Evolutionary conservation across 2,888 invertebrate genomes (phyloP), one percentile per base, ranked within the genome.

Genomic region (Phalera bucephala): DNA sequence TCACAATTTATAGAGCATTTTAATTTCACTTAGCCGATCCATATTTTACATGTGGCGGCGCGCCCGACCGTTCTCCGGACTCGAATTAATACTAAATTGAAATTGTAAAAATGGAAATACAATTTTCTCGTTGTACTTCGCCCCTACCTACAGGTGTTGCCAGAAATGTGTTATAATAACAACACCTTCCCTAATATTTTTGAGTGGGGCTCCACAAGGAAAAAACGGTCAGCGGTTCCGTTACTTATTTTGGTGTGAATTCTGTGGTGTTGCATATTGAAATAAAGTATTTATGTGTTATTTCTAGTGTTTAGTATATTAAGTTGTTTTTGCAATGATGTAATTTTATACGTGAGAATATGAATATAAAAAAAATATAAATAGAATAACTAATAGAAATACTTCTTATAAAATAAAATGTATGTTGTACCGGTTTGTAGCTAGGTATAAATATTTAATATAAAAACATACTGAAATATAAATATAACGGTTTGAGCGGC

Each of bases 31-130:
- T 89, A 89, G 88, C 82, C 84, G 84, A 86, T 88, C 87, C 89
- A 89, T 89, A 89, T 89, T 89, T 89, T 89, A 89, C 88, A 87
- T 88, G 89, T 88, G 88, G 87, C 77, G 78, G 85, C 72, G 80
- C 75, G 76, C 82, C 80, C 81, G 75, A 78, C 78, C 84, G 78
- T 76, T 75, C 78, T 68, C 76, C 78, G 79, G 78, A 80, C 84
- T 80, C 80, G 82, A 87, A 89, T 89, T 89, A 89, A 88, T 88
- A 88, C 89, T 83, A 88, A 88, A 89, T 88, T 89, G 88, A 86
- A 89, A 89, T 87, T 87, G 89, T 89, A 86, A 89, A 89, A 89
- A 89, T 89, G 87, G 84, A 85, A 87, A 89, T 87, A 89, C 85
- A 86, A 83, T 88, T 88, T 88, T 87, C 83, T 82, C 85, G 72